Percentiles rank a stretch among this genome's conserved stretches.
Conservation (phyloP, 2,797 vertebrate species). For the Notolabrus celidotus region DNA sequence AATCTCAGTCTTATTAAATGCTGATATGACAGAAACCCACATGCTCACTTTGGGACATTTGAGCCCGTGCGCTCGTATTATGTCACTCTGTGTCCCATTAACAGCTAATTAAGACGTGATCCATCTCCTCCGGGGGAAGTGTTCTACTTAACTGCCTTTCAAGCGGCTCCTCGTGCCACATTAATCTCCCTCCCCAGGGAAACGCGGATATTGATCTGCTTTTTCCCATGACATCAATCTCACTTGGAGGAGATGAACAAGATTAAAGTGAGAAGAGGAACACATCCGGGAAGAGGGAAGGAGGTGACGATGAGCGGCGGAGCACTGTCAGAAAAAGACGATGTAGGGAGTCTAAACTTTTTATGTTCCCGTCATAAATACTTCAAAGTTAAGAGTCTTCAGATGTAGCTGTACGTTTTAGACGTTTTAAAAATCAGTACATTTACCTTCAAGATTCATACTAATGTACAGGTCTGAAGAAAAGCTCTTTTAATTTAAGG, state of each 20-base stretch:
- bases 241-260: conserved; percentile 58
- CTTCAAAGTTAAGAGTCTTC: too few relatives aligned
- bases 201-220: conserved; percentile 61
- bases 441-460: too few relatives aligned
- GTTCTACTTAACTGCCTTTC: conserved; percentile 70
- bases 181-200: conserved; percentile 64
- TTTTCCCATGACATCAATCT: conserved; percentile 61
- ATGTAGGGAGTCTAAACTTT: not conserved
- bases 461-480: too few relatives aligned
- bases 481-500: too few relatives aligned
- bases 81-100: conserved; percentile 60
- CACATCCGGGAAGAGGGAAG: conserved; percentile 31
- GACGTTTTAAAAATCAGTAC: too few relatives aligned
- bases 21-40: conserved; percentile 34
- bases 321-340: not conserved
- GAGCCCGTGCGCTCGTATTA: conserved; percentile 15
- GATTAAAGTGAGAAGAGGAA: conserved; percentile 62
- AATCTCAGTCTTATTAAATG: conserved; percentile 22
- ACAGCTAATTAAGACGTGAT: conserved; percentile 70
- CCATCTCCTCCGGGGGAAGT: conserved; percentile 63
- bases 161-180: conserved; percentile 60
- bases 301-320: conserved; percentile 1
- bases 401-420: too few relatives aligned
- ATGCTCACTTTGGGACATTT: not conserved
- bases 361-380: too few relatives aligned